phyloP scores from a whole-genome alignment of 2,888 invertebrate species.

The Phengaris alcon region DNA sequence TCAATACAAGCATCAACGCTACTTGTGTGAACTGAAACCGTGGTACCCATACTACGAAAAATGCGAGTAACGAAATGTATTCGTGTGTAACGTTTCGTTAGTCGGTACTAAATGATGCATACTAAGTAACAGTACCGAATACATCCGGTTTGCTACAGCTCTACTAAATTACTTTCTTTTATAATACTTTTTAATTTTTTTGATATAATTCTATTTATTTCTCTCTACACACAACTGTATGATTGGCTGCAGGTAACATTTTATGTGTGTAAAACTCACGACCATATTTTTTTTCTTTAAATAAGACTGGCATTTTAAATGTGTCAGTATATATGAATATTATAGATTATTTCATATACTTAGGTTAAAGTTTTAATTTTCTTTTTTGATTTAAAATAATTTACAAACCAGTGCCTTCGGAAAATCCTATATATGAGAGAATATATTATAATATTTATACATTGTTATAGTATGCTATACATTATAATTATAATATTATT shows the following conservation, averaged over 20 bases:
- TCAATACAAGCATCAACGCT: too few species aligned
- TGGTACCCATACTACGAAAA: too few species aligned
- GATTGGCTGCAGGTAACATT: background rate
- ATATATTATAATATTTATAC: background rate
- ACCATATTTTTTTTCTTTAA: background rate
- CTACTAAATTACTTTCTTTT: background rate
- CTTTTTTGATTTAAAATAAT: background rate
- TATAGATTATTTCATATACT: too few species aligned
- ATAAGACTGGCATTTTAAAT: background rate
- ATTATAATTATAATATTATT: background rate
- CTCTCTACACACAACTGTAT: too few species aligned
- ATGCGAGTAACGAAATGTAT: too few species aligned
- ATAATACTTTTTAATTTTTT: background rate
- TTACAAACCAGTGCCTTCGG: background rate
- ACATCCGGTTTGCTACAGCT: too few species aligned
- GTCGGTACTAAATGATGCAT: too few species aligned
- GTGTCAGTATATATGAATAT: background rate
- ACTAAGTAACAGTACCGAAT: too few species aligned
- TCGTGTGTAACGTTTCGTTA: too few species aligned
- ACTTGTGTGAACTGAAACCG: too few species aligned
- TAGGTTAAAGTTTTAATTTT: background rate
- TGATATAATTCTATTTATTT: background rate
- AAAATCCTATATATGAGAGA: background rate
- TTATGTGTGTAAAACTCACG: background rate
- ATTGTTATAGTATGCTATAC: background rate